These are phyloP conservation scores for Peromyscus californicus DNA, from an alignment of 2,113 vertebrate species.

Conservation along the genomic window DNA sequence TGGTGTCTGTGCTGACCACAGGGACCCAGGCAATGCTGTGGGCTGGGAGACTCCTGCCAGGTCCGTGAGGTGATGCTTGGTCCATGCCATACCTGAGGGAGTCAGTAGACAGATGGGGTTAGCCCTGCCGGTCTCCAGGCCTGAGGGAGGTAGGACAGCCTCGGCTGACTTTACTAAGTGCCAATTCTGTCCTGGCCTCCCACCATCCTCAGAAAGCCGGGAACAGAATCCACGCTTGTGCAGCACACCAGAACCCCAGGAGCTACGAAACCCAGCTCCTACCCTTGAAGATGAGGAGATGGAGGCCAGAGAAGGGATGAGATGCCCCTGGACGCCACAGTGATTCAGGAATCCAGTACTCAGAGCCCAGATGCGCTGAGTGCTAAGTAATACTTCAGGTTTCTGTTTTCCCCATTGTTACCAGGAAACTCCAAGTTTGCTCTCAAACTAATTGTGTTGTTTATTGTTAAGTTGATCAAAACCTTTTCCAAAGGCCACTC, in stretches of 20 bases:
- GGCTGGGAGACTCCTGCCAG: neutral
- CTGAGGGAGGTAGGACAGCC: neutral
- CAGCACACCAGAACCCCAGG: neutral
- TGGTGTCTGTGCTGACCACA: neutral
- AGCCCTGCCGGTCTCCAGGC: neutral
- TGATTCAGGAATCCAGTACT: neutral
- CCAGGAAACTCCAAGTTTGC: neutral
- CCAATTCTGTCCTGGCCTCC: neutral
- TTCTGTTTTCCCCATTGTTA: neutral
- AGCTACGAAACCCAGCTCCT: neutral
- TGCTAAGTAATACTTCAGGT: neutral
- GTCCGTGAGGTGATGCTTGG: no score
- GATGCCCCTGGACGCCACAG: no score
- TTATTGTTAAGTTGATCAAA: neutral
- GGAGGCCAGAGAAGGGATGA: neutral
- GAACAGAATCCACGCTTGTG: neutral
- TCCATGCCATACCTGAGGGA: neutral
- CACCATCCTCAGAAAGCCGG: neutral
- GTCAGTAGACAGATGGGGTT: neutral
- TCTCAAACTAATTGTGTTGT: neutral
- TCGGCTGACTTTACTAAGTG: neutral
- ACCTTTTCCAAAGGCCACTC: neutral
- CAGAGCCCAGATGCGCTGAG: accelerated
- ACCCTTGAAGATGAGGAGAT: neutral
- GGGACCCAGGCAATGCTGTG: neutral